phyloP scores from a whole-genome alignment of 23 tunicate genomes.

The Halocynthia roretzi region DNA sequence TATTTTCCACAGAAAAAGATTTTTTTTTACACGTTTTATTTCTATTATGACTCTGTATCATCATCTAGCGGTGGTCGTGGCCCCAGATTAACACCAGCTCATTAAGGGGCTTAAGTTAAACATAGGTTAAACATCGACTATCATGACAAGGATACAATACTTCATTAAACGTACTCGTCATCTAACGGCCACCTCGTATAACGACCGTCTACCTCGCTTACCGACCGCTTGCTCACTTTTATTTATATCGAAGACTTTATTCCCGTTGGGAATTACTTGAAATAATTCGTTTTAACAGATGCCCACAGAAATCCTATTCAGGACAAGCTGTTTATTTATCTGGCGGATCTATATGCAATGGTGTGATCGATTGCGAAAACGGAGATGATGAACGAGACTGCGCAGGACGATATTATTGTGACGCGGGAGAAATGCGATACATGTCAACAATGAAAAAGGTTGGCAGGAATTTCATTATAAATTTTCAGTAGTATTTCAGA shows the following conservation, averaged over 20 bases:
- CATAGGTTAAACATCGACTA: too few species aligned
- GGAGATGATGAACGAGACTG: conserved; percentile 23
- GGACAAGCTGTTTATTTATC: not conserved
- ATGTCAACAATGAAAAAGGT: conserved; percentile 1
- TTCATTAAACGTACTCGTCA: too few species aligned
- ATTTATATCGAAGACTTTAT: not conserved
- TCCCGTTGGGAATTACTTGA: not conserved
- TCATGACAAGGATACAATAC: too few species aligned
- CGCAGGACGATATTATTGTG: conserved; percentile 15
- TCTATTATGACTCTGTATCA: too few species aligned
- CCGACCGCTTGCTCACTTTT: not conserved
- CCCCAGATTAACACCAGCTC: too few species aligned
- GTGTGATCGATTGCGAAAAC: conserved; percentile 10
- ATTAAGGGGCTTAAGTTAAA: too few species aligned
- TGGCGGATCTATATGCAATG: conserved; percentile 30
- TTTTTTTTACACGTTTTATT: too few species aligned
- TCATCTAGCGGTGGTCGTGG: too few species aligned
- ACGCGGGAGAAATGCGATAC: conserved; percentile 19
- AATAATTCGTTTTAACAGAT: not conserved
- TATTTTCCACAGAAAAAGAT: too few species aligned
- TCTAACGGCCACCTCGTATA: too few species aligned
- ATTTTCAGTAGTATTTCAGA: not conserved
- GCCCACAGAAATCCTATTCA: not conserved
- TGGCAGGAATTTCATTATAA: not conserved
- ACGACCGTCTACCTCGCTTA: not conserved